Evolutionary conservation across 92 coral and sea anemone genomes (phyloP), one percentile per base, ranked within the genome.

Genomic region (Porites evermanni): DNA sequence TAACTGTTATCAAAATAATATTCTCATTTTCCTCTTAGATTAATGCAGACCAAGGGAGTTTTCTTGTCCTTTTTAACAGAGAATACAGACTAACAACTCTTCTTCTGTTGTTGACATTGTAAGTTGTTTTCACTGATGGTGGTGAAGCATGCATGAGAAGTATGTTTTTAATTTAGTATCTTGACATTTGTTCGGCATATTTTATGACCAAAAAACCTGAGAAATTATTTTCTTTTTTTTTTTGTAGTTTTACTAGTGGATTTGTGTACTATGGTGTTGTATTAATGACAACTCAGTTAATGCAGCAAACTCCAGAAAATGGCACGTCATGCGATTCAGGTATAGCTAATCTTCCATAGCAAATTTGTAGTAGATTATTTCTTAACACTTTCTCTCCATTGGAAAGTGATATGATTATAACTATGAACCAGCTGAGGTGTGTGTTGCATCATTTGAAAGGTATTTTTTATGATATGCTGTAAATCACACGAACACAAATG

Each of bases 181-280:
- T 54, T 38, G 47, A 38, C 47, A 38, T 38, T 38, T 38, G 47
- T 38, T 38, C 6, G 47, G 47, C 47, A 38, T 38, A 38, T 38
- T 38, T 38, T 4, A 38, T 38, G 47, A 3, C 47, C 47, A 38
- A 38, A 11, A 56, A 56, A 56, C 61, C 16, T 0, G 4, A 11
- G 13, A 54, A 54, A 8, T 9, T 54, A 56, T 56, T n/a, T 4
- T 61, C 1, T 70, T 44, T 7, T 87, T 50, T 50, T n/a, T 58
- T 26, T 29, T 77, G 21, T 63, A 91, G 94, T 78, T 88, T 92
- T 47, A 23, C 84, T 59, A 71, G 68, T 74, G 94, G 92, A 52
- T 77, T 92, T 78, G 67, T 91, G 88, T 94, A 94, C 84, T 94
- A 88, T 75, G 93, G 92, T 16, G 88, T 93, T 21, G 98, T 94